Evolutionary conservation across 2,797 vertebrate genomes (phyloP).

Genomic region (Natrix natrix): DNA sequence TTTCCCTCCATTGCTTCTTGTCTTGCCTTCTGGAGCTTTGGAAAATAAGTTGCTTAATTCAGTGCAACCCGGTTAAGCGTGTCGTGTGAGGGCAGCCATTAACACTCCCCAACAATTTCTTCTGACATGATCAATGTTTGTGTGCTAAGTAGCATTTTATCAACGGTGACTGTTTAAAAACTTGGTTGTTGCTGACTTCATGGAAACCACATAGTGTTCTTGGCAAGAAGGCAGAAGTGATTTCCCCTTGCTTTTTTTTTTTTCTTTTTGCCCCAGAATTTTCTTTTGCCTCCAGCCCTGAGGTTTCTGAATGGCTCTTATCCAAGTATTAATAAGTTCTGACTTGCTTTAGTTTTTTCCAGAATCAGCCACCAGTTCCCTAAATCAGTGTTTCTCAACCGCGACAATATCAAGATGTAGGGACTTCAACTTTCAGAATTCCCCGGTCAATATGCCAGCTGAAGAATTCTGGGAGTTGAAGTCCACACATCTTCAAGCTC

Average conservation of each 20-base stretch:
- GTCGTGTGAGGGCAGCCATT: neutral
- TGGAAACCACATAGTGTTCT: neutral
- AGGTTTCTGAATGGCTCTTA: neutral
- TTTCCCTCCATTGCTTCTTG: neutral
- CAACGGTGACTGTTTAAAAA: neutral
- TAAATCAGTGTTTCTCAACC: neutral
- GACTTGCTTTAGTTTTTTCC: neutral
- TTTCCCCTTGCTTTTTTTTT: neutral
- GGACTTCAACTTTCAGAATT: neutral
- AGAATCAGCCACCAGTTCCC: neutral
- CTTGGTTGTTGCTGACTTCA: neutral
- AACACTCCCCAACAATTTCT: neutral
- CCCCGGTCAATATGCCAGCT: neutral
- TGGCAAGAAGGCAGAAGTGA: neutral
- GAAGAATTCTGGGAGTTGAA: neutral
- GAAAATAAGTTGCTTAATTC: neutral
- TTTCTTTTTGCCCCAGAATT: neutral
- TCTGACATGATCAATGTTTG: neutral
- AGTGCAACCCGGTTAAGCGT: neutral
- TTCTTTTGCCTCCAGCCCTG: neutral
- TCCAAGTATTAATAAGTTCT: neutral
- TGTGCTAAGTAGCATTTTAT: neutral
- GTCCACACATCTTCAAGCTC: neutral
- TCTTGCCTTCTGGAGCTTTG: neutral
- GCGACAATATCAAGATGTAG: neutral